Percentiles rank a stretch among this genome's conserved stretches.
Conservation (phyloP, 1,140 invertebrate genomes). For the Gryon sp. region DNA sequence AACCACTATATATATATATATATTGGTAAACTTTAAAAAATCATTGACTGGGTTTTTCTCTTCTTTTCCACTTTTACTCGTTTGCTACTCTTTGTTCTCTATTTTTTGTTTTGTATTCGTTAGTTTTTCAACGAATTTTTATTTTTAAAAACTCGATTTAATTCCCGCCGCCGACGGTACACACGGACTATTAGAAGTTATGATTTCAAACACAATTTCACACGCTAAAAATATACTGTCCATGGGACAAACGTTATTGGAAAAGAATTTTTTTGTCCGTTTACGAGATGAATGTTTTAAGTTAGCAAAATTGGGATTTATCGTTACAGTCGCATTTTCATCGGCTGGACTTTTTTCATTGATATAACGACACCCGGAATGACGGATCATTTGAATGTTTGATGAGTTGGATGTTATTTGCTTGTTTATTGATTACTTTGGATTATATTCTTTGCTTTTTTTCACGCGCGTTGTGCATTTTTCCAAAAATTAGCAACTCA, state of each 20-base stretch:
- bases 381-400: constrained; percentile 21
- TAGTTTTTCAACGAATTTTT: constrained; percentile 10
- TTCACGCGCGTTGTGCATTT: too few relatives aligned
- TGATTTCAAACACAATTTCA: constrained; percentile 41
- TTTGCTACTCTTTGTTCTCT: constrained; percentile 12
- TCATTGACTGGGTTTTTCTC: constrained; percentile 26
- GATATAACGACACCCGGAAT: background rate
- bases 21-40: constrained; percentile 68
- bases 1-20: too few relatives aligned
- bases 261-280: constrained; percentile 19
- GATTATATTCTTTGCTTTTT: too few relatives aligned
- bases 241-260: constrained; percentile 16
- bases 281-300: constrained; percentile 41
- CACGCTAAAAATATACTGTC: constrained; percentile 36
- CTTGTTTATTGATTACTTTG: constrained; percentile 15
- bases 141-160: constrained; percentile 45
- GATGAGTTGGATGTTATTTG: background rate
- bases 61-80: background rate
- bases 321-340: constrained; percentile 12
- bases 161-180: constrained; percentile 6
- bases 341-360: background rate
- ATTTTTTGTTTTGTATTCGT: constrained; percentile 14
- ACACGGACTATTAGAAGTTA: constrained; percentile 30
- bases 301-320: constrained; percentile 20
- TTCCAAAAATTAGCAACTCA: background rate